Percentiles rank a stretch among this genome's conserved stretches.
These are phyloP conservation scores for Budorcas taxicolor DNA, from an alignment of 2,113 vertebrate genomes.

Conservation along the genomic window DNA sequence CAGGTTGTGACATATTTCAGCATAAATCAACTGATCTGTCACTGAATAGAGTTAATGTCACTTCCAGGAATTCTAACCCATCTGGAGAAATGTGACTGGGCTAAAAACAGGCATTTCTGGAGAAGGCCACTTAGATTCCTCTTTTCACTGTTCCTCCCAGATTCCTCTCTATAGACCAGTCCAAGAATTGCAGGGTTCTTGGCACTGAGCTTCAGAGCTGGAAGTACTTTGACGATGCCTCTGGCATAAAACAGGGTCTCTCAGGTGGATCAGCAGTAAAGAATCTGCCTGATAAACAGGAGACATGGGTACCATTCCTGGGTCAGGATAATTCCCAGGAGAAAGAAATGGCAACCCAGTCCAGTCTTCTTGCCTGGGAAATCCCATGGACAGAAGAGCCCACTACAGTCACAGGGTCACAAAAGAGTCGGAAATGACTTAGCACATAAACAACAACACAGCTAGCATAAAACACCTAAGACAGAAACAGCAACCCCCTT, in stretches of 20 bases:
- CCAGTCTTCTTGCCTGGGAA: no score
- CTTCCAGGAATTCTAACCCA: neutral
- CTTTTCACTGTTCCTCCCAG: neutral
- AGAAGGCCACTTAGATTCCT: neutral
- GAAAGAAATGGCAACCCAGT: no score
- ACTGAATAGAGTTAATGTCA: neutral
- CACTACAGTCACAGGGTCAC: no score
- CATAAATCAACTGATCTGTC: neutral
- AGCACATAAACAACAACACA: no score
- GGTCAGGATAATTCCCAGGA: accelerated
- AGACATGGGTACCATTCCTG: no score
- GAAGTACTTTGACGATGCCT: neutral
- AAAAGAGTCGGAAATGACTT: no score
- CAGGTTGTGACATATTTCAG: neutral
- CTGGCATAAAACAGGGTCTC: no score
- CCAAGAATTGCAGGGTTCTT: neutral
- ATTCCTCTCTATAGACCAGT: neutral
- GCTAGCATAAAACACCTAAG: neutral
- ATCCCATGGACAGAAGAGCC: no score
- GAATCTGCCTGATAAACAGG: no score
- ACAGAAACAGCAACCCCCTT: neutral
- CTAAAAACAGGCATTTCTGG: neutral
- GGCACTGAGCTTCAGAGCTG: neutral
- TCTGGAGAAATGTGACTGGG: neutral
- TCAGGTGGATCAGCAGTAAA: no score